Evolutionary conservation across 2,888 invertebrate species (phyloP), one percentile per base, ranked within the genome.

Genomic region (Yponomeuta cagnagella): DNA sequence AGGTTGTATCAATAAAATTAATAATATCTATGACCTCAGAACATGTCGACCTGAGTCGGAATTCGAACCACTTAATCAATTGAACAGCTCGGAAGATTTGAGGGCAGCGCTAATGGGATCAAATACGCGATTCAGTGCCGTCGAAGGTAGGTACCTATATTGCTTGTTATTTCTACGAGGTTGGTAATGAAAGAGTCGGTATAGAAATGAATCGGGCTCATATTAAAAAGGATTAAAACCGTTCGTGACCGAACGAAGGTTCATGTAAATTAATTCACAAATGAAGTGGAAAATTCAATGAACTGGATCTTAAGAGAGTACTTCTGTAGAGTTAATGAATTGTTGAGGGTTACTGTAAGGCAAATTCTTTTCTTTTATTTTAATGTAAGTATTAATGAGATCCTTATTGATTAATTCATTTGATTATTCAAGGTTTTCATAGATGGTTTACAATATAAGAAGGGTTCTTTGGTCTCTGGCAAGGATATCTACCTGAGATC

Each of bases 241-340:
- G 75, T 76, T 83, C 84, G 85, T 86, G 85, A 84, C 83, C 80
- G 70, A 74, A 72, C 75, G 82, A 84, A 85, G 85, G 85, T 77
- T 81, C 74, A 72, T 68, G 78, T 77, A 77, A 83, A 84, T 81
- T 79, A 80, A 81, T 81, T 79, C 79, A 78, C 74, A 75, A 80
- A 76, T 78, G 77, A 76, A 78, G 76, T 80, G 80, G 78, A 82
- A 79, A 80, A 76, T 74, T 74, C 73, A 74, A 75, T 71, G 69
- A 66, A 58, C 65, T 75, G 73, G 33, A 75, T 72, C 74, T 70
- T 58, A 78, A 77, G 65, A 65, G 8, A 31, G 52, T 58, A 58
- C 52, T 5, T 58, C 52, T 6, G 52, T 58, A 15, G 6, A 58
- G 52, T 58, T 58, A 12, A 58, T 58, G 12, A 58, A 15, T 58